Conservation (phyloP, 2,888 invertebrate species). For the Leptinotarsa rubiginosa region DNA sequence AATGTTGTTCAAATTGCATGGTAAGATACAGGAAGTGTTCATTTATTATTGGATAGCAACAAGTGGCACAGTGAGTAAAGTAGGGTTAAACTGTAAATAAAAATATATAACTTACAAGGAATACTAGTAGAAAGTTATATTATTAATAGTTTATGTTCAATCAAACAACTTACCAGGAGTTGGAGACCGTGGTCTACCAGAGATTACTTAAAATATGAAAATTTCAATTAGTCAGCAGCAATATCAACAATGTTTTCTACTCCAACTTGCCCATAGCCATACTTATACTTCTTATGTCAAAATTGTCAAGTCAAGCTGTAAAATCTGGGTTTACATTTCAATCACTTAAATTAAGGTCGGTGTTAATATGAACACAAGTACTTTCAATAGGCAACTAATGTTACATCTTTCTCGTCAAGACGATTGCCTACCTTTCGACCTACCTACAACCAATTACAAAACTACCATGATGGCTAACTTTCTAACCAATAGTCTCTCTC, state of each 20-base stretch:
- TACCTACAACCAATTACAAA: too few species aligned
- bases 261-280: too few species aligned
- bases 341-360: too few species aligned
- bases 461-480: too few species aligned
- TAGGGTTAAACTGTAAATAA: slow-evolving; percentile 46
- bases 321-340: too few species aligned
- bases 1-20: slow-evolving; percentile 33
- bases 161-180: neutral
- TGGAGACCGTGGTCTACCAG: slow-evolving; percentile 36
- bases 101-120: slow-evolving; percentile 42
- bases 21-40: slow-evolving; percentile 45
- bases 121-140: slow-evolving; percentile 26
- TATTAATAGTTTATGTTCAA: slow-evolving; percentile 33
- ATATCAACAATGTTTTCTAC: neutral
- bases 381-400: too few species aligned
- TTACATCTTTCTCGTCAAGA: too few species aligned
- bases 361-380: too few species aligned
- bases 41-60: slow-evolving; percentile 48
- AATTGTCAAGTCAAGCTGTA: too few species aligned
- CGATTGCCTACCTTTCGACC: too few species aligned
- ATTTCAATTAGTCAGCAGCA: slow-evolving; percentile 26
- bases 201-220: slow-evolving; percentile 24
- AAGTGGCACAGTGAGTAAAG: slow-evolving; percentile 49
- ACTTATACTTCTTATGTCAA: too few species aligned
- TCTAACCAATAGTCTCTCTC: too few species aligned